Conservation (phyloP, 2,113 vertebrate species). For the Macaca mulatta region DNA sequence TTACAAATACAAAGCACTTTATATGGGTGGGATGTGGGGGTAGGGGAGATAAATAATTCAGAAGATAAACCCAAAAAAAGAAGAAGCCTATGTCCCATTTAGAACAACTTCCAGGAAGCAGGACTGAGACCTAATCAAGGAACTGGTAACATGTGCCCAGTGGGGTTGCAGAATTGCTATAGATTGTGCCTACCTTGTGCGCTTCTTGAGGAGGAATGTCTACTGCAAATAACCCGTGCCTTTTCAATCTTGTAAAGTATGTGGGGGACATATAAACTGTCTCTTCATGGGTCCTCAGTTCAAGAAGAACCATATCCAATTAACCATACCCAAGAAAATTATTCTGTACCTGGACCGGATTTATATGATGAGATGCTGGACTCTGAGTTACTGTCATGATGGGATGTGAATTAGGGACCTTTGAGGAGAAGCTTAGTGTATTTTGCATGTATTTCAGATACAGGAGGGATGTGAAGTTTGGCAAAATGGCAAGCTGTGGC, state of each 20-base stretch:
- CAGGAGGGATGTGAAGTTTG: not conserved
- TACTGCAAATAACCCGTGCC: not conserved
- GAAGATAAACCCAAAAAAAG: not conserved
- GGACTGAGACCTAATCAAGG: not conserved
- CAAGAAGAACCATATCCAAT: constrained; percentile 22
- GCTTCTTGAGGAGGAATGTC: not conserved
- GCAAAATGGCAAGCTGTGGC: not conserved
- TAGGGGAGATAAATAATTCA: not conserved
- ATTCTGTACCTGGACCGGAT: not conserved
- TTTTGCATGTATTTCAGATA: not conserved
- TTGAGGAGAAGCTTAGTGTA: not conserved
- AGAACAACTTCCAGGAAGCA: not conserved
- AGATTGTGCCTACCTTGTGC: not conserved
- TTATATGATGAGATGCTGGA: not conserved
- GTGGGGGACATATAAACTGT: not conserved
- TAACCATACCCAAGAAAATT: not conserved
- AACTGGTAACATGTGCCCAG: not conserved
- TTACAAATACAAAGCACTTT: not conserved
- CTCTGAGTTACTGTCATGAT: not conserved
- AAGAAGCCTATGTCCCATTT: not conserved
- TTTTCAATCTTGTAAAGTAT: not conserved
- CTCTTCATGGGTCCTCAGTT: not conserved
- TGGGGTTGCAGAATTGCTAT: not conserved
- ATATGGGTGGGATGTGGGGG: no score
- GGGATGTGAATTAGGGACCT: not conserved